Conservation (phyloP, 1,140 invertebrate genomes). For the Lepidostoma basale region DNA sequence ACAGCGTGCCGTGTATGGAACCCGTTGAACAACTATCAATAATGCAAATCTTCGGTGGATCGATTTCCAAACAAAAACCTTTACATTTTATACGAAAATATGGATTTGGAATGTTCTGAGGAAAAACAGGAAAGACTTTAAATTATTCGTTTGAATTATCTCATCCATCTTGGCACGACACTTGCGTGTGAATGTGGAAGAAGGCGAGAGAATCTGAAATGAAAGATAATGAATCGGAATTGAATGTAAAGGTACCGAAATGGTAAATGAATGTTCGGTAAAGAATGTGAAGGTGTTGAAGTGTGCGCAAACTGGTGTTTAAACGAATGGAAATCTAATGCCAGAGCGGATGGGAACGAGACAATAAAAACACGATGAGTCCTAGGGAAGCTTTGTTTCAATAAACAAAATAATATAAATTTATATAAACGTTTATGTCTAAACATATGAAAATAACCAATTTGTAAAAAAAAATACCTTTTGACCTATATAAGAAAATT, state of each 20-base stretch:
- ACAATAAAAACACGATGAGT: slow-evolving; percentile 38
- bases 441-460: slow-evolving; percentile 43
- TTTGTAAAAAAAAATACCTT: slow-evolving; percentile 43
- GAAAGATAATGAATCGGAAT: background rate
- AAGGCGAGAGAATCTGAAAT: background rate
- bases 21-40: background rate
- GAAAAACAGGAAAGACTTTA: background rate
- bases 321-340: background rate
- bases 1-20: background rate
- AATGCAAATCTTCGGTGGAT: background rate
- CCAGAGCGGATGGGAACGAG: slow-evolving; percentile 21
- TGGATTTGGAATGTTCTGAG: slow-evolving; percentile 4
- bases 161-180: background rate
- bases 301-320: background rate
- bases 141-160: background rate
- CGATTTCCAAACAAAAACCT: background rate
- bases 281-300: background rate
- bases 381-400: slow-evolving; percentile 42
- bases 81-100: slow-evolving; percentile 9
- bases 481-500: slow-evolving; percentile 40
- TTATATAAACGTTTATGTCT: slow-evolving; percentile 45
- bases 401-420: slow-evolving; percentile 45
- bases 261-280: background rate
- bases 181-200: background rate
- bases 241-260: background rate